These are phyloP conservation scores for Drosophila novamexicana DNA, from an alignment of 1,140 invertebrate species.

Conservation along the genomic window DNA sequence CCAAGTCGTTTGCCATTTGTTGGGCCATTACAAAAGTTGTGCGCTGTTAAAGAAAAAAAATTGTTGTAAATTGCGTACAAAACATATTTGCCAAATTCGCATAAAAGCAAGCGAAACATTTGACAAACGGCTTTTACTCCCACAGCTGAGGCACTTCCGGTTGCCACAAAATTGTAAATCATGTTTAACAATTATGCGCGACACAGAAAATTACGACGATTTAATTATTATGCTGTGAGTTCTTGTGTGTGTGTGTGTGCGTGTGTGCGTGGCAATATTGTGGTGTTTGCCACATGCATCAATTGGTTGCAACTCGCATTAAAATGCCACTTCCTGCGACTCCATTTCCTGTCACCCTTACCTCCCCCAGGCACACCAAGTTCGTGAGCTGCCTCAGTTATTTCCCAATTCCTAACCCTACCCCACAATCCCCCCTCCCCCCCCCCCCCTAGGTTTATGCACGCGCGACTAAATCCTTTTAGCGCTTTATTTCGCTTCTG, in stretches of 20 bases:
- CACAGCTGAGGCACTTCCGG: constrained; percentile 3
- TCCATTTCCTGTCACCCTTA: background rate
- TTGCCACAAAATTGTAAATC: constrained; percentile 65
- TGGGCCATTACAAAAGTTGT: constrained; percentile 39
- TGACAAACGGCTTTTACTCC: constrained; percentile 22
- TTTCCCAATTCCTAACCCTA: background rate
- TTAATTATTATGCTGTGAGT: constrained; percentile 51
- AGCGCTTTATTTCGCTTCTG: constrained; percentile 77
- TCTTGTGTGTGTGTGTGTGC: background rate
- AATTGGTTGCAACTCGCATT: background rate
- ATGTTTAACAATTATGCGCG: constrained; percentile 70
- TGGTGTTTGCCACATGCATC: constrained; percentile 8
- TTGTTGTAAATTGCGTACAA: constrained; percentile 30
- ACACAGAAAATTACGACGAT: constrained; percentile 49
- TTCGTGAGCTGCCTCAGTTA: background rate
- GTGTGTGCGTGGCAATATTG: background rate
- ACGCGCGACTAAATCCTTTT: constrained; percentile 72
- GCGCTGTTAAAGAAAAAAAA: constrained; percentile 13
- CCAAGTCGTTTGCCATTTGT: constrained; percentile 28
- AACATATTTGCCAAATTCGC: constrained; percentile 67
- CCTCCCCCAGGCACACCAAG: background rate
- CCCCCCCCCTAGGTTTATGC: background rate
- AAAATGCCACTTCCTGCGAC: background rate
- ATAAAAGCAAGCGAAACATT: constrained; percentile 39
- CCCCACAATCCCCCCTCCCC: background rate